These are phyloP conservation scores for Scyliorhinus canicula DNA, from an alignment of 2,797 vertebrate genomes.

Conservation along the genomic window DNA sequence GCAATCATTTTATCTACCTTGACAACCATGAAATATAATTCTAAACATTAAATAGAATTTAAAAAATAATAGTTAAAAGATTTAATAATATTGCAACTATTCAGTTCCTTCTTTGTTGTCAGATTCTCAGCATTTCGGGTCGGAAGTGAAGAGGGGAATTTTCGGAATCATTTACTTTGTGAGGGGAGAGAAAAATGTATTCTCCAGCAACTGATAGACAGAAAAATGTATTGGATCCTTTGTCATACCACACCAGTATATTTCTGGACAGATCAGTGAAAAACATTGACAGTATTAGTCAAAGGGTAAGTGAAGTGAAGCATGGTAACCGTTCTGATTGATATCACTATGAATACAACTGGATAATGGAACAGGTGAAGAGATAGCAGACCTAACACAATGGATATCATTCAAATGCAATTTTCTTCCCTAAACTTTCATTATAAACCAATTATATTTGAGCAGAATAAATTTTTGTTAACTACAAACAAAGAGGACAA, in stretches of 20 bases:
- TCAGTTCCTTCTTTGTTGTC: not conserved
- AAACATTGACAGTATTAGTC: not conserved
- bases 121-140: not conserved
- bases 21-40: not conserved
- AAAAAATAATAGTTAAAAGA: not conserved
- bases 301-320: not conserved
- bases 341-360: not conserved
- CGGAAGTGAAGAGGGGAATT: not conserved
- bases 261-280: not conserved
- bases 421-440: not conserved
- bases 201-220: not conserved
- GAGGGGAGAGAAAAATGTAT: not conserved
- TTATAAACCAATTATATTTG: conserved; percentile 5
- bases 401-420: not conserved
- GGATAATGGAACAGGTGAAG: not conserved
- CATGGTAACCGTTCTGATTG: not conserved
- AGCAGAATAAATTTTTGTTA: not conserved
- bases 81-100: not conserved
- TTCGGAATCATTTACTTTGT: not conserved
- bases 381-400: not conserved
- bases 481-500: not conserved
- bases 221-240: not conserved
- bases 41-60: not conserved
- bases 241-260: not conserved
- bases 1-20: not conserved